Evolutionary conservation across 1,140 invertebrate genomes (phyloP), one percentile per base, ranked within the genome.

Genomic region (Lethocerus indicus): DNA sequence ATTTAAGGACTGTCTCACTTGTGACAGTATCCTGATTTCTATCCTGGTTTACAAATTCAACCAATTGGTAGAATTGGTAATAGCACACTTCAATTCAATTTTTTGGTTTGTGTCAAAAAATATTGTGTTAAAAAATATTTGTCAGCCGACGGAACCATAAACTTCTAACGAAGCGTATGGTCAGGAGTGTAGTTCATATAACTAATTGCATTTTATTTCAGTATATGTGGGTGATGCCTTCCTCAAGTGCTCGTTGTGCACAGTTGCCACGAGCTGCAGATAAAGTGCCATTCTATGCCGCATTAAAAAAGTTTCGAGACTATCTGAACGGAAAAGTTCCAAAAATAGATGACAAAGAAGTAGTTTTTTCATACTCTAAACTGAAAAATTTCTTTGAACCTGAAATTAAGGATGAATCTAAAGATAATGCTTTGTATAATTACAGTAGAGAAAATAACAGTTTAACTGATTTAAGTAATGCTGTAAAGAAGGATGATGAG

Each of bases 151-250:
- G n/a, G n/a, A n/a, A n/a, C n/a, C n/a, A n/a, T n/a, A n/a, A n/a
- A n/a, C n/a, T n/a, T n/a, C n/a, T n/a, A n/a, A n/a, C n/a, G n/a
- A n/a, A n/a, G n/a, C n/a, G n/a, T n/a, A n/a, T n/a, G n/a, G n/a
- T n/a, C n/a, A n/a, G n/a, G n/a, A n/a, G n/a, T n/a, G n/a, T n/a
- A n/a, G n/a, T n/a, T n/a, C n/a, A n/a, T n/a, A n/a, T n/a, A n/a
- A n/a, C n/a, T n/a, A n/a, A n/a, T n/a, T n/a, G n/a, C 53, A 57
- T 60, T 61, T 45, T 58, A 51, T 72, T 71, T 32, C 73, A 96
- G 90, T 84, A 90, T 63, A 89, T 95, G 71, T 97, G 88, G 87
- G 92, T 96, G 60, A 95, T 96, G 90, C 92, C 93, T 51, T 96
- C 92, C 32, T 95, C 91, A 21, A 93, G 88, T 63, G 92, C 93